Evolutionary conservation across 1,140 invertebrate genomes (phyloP), one percentile per base, ranked within the genome.

Genomic region (Leptestheria dahalacensis): DNA sequence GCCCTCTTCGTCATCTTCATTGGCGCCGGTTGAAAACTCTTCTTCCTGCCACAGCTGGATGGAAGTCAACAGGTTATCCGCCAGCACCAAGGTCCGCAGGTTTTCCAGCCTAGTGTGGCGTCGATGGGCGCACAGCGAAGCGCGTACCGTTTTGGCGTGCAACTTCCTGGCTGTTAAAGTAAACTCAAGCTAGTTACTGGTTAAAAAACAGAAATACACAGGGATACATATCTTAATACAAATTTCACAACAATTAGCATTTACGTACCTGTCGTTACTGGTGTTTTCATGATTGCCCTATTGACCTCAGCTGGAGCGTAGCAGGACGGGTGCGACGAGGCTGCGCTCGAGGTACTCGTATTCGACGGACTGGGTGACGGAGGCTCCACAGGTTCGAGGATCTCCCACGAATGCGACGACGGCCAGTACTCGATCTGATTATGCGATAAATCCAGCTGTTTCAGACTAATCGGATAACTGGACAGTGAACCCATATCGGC

Each of bases 341-440:
- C 33, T 41, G 15, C 33, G 33, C 33, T 41, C 6, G 33, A 9
- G 33, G 6, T 41, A 15, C 33, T 41, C 6, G 33, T 15, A 41
- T 41, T 41, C 6, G 33, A 41, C 15, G 33, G 33, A 15, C 6
- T 9, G 15, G 33, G 53, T 18, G 53, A 55, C 10, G 33, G n/a
- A 0, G 75, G 71, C 69, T 83, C 82, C 0, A 75, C 72, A 9
- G 78, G 77, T 46, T 69, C 66, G 15, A 58, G 56, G 51, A 51
- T 26, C 33, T 54, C 80, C 79, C 0, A 84, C 75, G 62, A 82
- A 84, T 0, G 85, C 85, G 57, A 89, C 70, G 69, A 84, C 6
- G 88, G 86, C 88, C 90, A 94, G 60, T 83, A 82, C 1, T 80
- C 80, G 54, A 97, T 90, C 68, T 86, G 83, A 73, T 98, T 98